Evolutionary conservation across 1,140 invertebrate species (phyloP), one percentile per base, ranked within the genome.

Genomic region (Halotydeus destructor): DNA sequence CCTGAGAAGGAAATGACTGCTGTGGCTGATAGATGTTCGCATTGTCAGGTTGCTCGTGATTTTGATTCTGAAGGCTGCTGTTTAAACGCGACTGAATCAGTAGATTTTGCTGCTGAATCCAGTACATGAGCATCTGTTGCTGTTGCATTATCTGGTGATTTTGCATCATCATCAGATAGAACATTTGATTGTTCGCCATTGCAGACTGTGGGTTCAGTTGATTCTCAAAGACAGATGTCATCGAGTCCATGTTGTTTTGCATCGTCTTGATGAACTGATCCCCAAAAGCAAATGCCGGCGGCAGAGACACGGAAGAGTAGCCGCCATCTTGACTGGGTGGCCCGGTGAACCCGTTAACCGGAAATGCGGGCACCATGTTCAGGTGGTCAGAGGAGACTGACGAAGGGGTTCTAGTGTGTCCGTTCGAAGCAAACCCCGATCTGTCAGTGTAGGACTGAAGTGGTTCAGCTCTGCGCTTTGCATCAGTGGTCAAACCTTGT

Each of bases 121-220:
- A 34, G 14, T 16, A 14, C 33, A 34, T 9, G 21, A 34, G 33
- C 33, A 34, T 34, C 14, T 34, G 33, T 34, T 34, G 33, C 14
- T 34, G 33, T 14, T 34, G 33, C 5, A 34, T 5, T 9, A 34
- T 34, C 33, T 34, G 33, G 21, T 34, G 21, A n/a, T 34, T 34
- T 34, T 34, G 33, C 6, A 34, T 9, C 6, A 34, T 9, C 33
- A 34, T 34, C 22, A 34, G 21, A 34, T 34, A 19, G 21, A 34
- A 34, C 14, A 34, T 16, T 19, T 34, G 33, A 5, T 30, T 30
- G n/a, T 30, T 30, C 28, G n/a, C n/a, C 9, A n/a, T n/a, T 30
- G n/a, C n/a, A 30, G 9, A 11, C 9, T 30, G 9, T 30, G 28
- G 28, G n/a, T 34, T 14, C 14, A 9, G 14, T 16, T 34, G 14